A percentile compares a stretch with the other conserved stretches of the same genome.
Conservation (phyloP, 2,888 invertebrate species). For the Entomobrya proxima region DNA sequence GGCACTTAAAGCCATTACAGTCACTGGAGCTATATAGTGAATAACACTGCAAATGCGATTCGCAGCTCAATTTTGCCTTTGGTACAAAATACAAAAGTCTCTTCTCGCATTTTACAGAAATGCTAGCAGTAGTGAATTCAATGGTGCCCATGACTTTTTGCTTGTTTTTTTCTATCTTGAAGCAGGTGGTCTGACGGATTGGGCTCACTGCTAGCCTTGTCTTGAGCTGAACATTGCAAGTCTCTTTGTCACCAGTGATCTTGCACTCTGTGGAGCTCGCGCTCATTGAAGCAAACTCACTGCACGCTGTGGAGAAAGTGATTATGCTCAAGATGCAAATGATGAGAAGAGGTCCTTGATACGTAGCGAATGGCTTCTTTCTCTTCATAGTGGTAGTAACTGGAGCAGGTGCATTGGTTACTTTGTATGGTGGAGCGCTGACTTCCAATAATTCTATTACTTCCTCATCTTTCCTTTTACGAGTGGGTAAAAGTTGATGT, state of each 20-base stretch:
- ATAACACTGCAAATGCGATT: constrained; percentile 38
- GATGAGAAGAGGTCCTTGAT: background rate
- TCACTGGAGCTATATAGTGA: constrained; percentile 31
- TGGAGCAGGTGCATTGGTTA: background rate
- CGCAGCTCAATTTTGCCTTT: constrained; percentile 9
- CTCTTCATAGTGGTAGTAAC: background rate
- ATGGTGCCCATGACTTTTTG: constrained; percentile 3
- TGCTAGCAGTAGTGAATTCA: background rate
- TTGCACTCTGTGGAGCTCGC: constrained; percentile 31
- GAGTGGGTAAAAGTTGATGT: too few relatives aligned
- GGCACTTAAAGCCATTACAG: constrained; percentile 31
- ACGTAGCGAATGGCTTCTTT: too few relatives aligned
- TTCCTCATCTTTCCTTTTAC: too few relatives aligned
- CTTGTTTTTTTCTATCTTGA: background rate
- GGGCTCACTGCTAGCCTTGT: constrained; percentile 34
- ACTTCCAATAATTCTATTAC: too few relatives aligned
- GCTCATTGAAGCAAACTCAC: constrained; percentile 37
- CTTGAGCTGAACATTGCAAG: constrained; percentile 20
- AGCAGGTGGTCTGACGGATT: constrained; percentile 30
- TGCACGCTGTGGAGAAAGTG: background rate
- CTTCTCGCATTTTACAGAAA: constrained; percentile 34
- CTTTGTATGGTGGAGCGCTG: background rate
- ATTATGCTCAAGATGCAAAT: background rate
- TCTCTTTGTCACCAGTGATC: background rate
- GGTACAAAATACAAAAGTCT: constrained; percentile 48